Conservation (phyloP, 2,113 vertebrate species). For the Poeciliopsis occidentalis region DNA sequence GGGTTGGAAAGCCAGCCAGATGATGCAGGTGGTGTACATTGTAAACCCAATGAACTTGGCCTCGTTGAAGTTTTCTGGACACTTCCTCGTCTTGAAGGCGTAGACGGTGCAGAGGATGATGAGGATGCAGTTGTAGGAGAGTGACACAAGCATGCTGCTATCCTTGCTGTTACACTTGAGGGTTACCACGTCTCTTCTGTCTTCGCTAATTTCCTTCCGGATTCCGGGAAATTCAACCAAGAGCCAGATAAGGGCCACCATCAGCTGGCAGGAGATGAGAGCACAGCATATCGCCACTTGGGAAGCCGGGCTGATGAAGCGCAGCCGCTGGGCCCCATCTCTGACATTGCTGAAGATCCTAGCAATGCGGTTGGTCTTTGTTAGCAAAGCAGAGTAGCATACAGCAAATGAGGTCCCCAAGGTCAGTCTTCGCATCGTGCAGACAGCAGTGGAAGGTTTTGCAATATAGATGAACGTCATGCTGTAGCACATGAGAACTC, state of each 20-base stretch:
- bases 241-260: constrained; percentile 93
- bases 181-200: constrained; percentile 91
- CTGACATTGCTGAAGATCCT: constrained; percentile 95
- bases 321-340: constrained; percentile 91
- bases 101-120: constrained; percentile 97
- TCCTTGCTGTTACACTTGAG: constrained; percentile 96
- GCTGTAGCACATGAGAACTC: constrained; percentile 96
- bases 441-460: constrained; percentile 91
- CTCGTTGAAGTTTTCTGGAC: constrained; percentile 98
- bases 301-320: constrained; percentile 95
- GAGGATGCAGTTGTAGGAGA: constrained; percentile 96
- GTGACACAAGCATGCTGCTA: constrained; percentile 94
- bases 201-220: constrained; percentile 90
- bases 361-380: constrained; percentile 97
- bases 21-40: constrained; percentile 99
- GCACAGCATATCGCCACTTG: constrained; percentile 95
- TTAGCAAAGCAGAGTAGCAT: constrained; percentile 96
- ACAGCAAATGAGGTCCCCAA: constrained; percentile 94
- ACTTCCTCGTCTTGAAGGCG: constrained; percentile 98
- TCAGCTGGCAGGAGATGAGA: constrained; percentile 95
- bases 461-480: constrained; percentile 97
- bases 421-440: constrained; percentile 90
- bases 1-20: constrained; percentile 98
- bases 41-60: constrained; percentile 99
- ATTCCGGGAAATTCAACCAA: constrained; percentile 92